Evolutionary conservation across 2,888 invertebrate species (phyloP).

Genomic region (Pantelozetes paolii): DNA sequence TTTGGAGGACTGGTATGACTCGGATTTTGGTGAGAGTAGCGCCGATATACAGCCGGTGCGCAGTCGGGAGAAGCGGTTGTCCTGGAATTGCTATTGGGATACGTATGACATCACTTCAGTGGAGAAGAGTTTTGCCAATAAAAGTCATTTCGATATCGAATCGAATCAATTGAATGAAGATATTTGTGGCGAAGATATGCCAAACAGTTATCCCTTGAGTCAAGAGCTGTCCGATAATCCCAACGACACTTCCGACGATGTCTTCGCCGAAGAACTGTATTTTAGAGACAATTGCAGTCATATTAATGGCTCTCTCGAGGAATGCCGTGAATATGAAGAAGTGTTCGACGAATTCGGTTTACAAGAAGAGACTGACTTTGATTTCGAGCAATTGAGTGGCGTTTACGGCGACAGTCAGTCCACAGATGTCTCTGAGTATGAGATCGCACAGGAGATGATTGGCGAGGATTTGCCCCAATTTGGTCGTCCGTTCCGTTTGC

Average conservation of each 20-base stretch:
- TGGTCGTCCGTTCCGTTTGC: not conserved
- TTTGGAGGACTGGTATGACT: conserved; percentile 17
- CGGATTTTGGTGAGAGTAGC: not conserved
- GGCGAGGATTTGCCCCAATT: not conserved
- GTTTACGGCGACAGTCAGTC: not conserved
- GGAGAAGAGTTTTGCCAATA: not conserved
- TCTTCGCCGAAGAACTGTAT: not conserved
- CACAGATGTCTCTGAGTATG: not conserved
- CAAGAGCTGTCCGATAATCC: not conserved
- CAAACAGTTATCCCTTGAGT: not conserved
- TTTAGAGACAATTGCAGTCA: not conserved
- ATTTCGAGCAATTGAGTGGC: not conserved
- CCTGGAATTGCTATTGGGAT: conserved; percentile 27
- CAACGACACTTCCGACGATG: not conserved
- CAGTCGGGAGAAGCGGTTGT: not conserved
- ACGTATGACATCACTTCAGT: not conserved
- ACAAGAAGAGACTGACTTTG: not conserved
- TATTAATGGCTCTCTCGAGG: not conserved
- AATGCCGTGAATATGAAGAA: not conserved
- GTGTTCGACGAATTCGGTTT: not conserved
- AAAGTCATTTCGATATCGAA: not conserved
- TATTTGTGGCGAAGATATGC: not conserved
- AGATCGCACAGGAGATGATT: not conserved
- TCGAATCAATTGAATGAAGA: not conserved
- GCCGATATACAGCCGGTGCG: not conserved